Percentiles rank a stretch among this genome's conserved stretches.
phyloP scores from a whole-genome alignment of 2,113 vertebrate genomes.

The Lipophrys pholis region DNA sequence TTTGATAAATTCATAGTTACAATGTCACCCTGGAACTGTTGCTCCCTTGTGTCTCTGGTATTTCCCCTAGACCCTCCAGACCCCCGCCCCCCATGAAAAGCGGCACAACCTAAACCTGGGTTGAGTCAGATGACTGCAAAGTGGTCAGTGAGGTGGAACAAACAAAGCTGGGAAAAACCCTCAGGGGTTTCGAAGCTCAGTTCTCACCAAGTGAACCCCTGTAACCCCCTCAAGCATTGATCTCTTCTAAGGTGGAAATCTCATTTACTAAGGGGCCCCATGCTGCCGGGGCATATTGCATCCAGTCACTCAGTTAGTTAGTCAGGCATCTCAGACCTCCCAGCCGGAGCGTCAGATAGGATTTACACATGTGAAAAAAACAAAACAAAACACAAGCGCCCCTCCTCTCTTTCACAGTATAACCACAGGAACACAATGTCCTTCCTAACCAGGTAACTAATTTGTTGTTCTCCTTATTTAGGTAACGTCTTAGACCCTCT shows the following conservation, averaged over 20 bases:
- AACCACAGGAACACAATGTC: not conserved
- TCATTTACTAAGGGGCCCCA: conserved; percentile 55
- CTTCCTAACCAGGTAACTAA: not conserved
- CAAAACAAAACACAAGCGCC: not conserved
- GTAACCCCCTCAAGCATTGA: conserved; percentile 40
- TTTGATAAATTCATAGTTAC: not conserved
- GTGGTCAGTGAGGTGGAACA: conserved; percentile 50
- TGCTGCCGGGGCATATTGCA: conserved; percentile 34
- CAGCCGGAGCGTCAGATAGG: conserved; percentile 12
- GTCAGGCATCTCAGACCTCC: conserved; percentile 18
- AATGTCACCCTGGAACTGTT: not conserved
- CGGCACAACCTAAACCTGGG: conserved; percentile 24
- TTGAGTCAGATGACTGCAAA: conserved; percentile 51
- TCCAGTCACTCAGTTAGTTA: conserved; percentile 39
- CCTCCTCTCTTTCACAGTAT: not conserved
- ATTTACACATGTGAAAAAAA: conserved; percentile 25
- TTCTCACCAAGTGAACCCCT: conserved; percentile 59
- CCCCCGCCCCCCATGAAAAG: conserved; percentile 29
- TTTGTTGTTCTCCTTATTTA: conserved; percentile 36
- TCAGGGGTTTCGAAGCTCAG: conserved; percentile 49
- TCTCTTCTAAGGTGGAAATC: conserved; percentile 41
- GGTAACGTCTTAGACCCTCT: conserved; percentile 77
- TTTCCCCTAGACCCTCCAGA: conserved; percentile 1
- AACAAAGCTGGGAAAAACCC: conserved; percentile 62
- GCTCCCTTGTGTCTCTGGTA: not conserved